Conservation (phyloP, 1,140 invertebrate species). For the Drosophila kikkawai region DNA sequence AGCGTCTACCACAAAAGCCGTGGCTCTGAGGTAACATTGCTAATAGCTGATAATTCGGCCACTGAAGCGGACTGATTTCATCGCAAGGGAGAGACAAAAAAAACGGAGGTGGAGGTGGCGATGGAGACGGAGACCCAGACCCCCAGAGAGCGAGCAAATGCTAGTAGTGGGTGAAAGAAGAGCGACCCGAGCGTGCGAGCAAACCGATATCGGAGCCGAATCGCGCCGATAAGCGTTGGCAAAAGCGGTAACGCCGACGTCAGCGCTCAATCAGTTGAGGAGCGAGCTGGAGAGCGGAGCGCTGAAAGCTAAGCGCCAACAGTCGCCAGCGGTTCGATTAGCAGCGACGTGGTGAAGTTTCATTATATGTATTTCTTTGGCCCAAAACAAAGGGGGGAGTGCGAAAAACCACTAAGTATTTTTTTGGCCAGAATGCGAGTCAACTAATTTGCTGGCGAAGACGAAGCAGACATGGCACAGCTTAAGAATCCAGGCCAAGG, state of each 20-base stretch:
- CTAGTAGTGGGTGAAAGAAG: constrained; percentile 27
- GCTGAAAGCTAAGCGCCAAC: constrained; percentile 30
- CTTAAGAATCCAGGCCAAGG: constrained; percentile 68
- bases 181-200: constrained; percentile 14
- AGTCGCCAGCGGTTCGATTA: constrained; percentile 63
- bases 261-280: constrained; percentile 73
- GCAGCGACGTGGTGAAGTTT: constrained; percentile 77
- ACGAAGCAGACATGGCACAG: constrained; percentile 59
- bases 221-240: constrained; percentile 45
- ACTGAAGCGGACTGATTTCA: constrained; percentile 48
- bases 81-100: constrained; percentile 7
- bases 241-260: constrained; percentile 42
- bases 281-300: constrained; percentile 59
- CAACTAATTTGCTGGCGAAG: constrained; percentile 49
- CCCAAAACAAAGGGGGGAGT: constrained; percentile 43
- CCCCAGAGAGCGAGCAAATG: background rate
- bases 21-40: constrained; percentile 53
- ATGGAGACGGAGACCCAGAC: background rate
- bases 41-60: constrained; percentile 74
- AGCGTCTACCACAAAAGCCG: constrained; percentile 36
- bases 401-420: constrained; percentile 43
- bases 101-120: background rate
- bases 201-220: constrained; percentile 46
- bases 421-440: constrained; percentile 59
- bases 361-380: constrained; percentile 31